Base-by-base conservation (phyloP, 2,888 invertebrate species). In the Pemphredon lugubris region DNA sequence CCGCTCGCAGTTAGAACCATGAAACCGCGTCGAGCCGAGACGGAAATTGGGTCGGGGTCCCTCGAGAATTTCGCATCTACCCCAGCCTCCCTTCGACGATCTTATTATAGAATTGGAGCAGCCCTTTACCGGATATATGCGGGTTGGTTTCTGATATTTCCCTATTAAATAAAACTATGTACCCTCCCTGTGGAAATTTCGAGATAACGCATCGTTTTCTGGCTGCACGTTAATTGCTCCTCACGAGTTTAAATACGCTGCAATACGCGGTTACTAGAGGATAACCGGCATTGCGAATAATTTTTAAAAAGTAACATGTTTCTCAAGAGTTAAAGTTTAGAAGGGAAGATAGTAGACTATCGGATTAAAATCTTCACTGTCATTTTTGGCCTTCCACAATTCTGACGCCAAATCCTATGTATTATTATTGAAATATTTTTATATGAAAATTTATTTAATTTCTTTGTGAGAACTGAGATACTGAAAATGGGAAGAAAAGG, bases 11-110 rank as follows among this genome's bases (percentile, higher is more conserved):
- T 60, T 32, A 51, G 54, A 40, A 59, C 45, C 61, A 42, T 42
- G 66, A 63, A 65, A 77, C 64, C 77, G 63, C 65, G 77, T 54
- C 64, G 63, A 63, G 74, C 51, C 61, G 58, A 45, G 53, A 45
- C 73, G 79, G 79, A 79, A 79, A 80, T 79, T 75, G 79, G 73
- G 77, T 77, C 69, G 64, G 23, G 42, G 70, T 69, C 79, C 53
- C 61, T 11, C 32, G 79, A 39, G 79, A 77, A 69, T 73, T 69
- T 68, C 64, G 44, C 48, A 64, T 55, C 77, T 47, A 45, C 26
- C 30, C 34, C n/a, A n/a, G 26, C 58, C 37, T 23, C 40, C 54
- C 42, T 34, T 32, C 21, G 48, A 18, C 66, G 71, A 77, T 79
- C 79, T 79, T 77, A 77, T 79, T 79, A 72, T 75, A 48, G 64